Conservation (phyloP, 2,888 invertebrate genomes). For the Sialis lutaria region DNA sequence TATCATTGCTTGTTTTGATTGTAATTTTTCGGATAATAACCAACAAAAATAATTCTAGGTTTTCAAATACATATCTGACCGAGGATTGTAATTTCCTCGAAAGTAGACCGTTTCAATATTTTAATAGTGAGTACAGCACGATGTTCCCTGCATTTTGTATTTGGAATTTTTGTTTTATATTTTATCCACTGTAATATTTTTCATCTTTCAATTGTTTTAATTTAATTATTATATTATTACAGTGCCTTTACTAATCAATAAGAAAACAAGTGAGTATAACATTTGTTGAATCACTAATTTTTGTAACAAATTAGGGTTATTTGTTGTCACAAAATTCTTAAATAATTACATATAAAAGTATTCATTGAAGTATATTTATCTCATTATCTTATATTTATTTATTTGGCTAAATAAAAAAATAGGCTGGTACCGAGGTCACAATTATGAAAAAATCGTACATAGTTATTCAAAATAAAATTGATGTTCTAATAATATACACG, state of each 20-base stretch:
- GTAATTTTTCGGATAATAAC: not conserved
- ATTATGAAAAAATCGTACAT: no score
- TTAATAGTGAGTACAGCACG: slow-evolving; percentile 3
- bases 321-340: no score
- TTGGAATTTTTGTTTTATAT: not conserved
- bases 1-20: not conserved
- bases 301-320: no score
- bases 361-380: no score
- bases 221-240: slow-evolving; percentile 18
- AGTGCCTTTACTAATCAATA: slow-evolving; percentile 39
- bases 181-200: not conserved
- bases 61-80: slow-evolving; percentile 3
- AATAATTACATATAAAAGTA: no score
- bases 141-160: not conserved
- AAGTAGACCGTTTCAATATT: not conserved
- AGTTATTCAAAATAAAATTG: no score
- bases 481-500: no score
- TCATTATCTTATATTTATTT: no score
- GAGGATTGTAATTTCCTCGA: not conserved
- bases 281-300: no score
- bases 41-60: slow-evolving; percentile 3
- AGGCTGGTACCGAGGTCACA: no score
- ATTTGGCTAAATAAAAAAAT: no score
- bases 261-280: slow-evolving; percentile 28
- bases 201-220: slow-evolving; percentile 8